Base-by-base conservation (phyloP, 1,140 invertebrate species). In the Acromyrmex echinatior region DNA sequence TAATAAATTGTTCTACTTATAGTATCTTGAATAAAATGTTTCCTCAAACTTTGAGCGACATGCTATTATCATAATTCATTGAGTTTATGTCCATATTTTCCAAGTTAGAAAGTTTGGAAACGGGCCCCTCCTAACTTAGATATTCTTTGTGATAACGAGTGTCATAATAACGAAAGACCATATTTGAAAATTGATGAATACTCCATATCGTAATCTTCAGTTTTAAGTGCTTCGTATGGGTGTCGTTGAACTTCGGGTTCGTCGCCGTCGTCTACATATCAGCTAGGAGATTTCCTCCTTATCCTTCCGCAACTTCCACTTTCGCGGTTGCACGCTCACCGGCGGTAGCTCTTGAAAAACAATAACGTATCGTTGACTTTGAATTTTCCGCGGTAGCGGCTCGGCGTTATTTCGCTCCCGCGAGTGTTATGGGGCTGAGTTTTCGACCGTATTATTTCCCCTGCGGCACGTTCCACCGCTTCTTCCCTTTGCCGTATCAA, bases 361-460 rank as follows among this genome's bases (percentile, higher is more conserved):
- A 93, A 92, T 93, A 92, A 92, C 89, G 88, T 87, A 81, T 81
- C 86, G 92, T 92, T 92, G 92, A 93, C 90, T 92, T 87, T 85
- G 89, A 92, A 92, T 92, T 92, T 93, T 92, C 88, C 87, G 86
- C 86, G 87, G 78, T 91, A 87, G 86, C 91, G 62, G 84, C 73
- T 90, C 90, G 82, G 77, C 85, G 87, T 91, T 92, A 92, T 92
- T 92, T 90, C 88, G 90, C 70, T 76, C 88, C 85, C 86, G 78
- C 49, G 74, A 77, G 76, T 76, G 60, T 84, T 51, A 62, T 28
- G 31, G 68, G 62, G 80, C 51, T 78, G 84, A 78, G 82, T 91
- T 91, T 91, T 91, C 90, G 86, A 87, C 77, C 87, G 86, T 92
- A 90, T 88, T 92, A 93, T 93, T 92, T 92, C 92, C 92, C 92